Evolutionary conservation across 1,140 invertebrate genomes (phyloP), one percentile per base, ranked within the genome.

Genomic region (Calliphora vicina): DNA sequence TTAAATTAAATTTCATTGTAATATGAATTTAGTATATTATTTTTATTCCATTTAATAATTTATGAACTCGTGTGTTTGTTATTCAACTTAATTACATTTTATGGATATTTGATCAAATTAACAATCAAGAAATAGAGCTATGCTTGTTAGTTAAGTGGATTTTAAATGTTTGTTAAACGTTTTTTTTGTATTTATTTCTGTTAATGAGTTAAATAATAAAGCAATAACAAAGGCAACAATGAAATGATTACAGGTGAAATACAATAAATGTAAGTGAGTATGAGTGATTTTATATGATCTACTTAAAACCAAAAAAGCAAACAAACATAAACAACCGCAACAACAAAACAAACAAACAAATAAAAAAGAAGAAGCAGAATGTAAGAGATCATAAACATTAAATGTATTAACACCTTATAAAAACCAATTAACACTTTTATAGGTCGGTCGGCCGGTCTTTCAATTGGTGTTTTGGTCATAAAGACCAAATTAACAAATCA

Each of bases 331-430:
- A n/a, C n/a, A n/a, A n/a, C n/a, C n/a, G n/a, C n/a, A n/a, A n/a
- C n/a, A n/a, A n/a, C n/a, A n/a, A n/a, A n/a, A n/a, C n/a, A n/a
- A n/a, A n/a, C n/a, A n/a, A 57, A 57, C 0, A 6, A 57, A 57
- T n/a, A 4, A 57, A 17, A n/a, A 57, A 57, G n/a, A n/a, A n/a
- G n/a, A 57, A 57, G 3, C n/a, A 9, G 20, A 50, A 13, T 12
- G 45, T 13, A 35, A 17, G 12, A 50, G 43, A 45, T 45, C 43
- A 45, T 50, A 50, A 50, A 17, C 45, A 50, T 50, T 50, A 50
- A 35, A n/a, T n/a, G 10, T 78, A 78, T 43, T 78, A 78, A 78
- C 74, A 78, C 35, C 35, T 78, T 78, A 43, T 78, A 78, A 78
- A 78, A 20, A 20, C 10, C 74, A 78, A 78, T 78, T 78, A 78